Percentiles rank a stretch among this genome's conserved stretches.
Conservation (phyloP, 2,113 vertebrate genomes). For the Calonectris borealis region DNA sequence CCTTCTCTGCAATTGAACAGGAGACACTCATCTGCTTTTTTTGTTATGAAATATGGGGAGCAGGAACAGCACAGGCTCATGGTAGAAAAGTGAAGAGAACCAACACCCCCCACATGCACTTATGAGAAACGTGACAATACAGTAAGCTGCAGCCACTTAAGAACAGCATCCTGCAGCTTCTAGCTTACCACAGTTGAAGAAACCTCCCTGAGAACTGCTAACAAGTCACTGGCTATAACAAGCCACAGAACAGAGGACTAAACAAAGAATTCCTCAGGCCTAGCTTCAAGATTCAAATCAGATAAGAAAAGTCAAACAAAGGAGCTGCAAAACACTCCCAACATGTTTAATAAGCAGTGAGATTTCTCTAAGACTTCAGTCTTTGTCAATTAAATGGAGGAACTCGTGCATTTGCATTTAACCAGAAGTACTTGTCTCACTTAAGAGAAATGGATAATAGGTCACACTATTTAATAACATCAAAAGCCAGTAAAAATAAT, state of each 20-base stretch:
- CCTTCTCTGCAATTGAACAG: neutral
- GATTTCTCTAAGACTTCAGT: neutral
- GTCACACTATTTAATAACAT: neutral
- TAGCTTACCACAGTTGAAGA: neutral
- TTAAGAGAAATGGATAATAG: neutral
- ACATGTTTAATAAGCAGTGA: neutral
- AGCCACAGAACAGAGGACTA: neutral
- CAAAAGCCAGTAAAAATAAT: neutral
- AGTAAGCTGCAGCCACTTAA: neutral
- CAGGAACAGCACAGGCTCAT: neutral
- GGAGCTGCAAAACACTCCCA: neutral
- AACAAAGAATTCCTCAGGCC: neutral
- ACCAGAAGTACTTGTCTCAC: neutral
- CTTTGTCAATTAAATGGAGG: neutral
- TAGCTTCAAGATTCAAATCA: neutral
- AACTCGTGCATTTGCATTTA: neutral
- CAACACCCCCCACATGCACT: neutral
- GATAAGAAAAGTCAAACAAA: constrained; percentile 10
- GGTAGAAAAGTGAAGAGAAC: neutral
- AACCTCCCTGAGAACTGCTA: neutral
- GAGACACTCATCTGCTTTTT: neutral
- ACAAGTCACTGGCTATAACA: neutral
- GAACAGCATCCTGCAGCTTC: neutral
- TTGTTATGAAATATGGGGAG: neutral
- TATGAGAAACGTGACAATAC: fast-evolving